Percentiles rank a stretch among this genome's conserved stretches.
Conservation (phyloP, 2,888 invertebrate species). For the Pemphredon lugubris region DNA sequence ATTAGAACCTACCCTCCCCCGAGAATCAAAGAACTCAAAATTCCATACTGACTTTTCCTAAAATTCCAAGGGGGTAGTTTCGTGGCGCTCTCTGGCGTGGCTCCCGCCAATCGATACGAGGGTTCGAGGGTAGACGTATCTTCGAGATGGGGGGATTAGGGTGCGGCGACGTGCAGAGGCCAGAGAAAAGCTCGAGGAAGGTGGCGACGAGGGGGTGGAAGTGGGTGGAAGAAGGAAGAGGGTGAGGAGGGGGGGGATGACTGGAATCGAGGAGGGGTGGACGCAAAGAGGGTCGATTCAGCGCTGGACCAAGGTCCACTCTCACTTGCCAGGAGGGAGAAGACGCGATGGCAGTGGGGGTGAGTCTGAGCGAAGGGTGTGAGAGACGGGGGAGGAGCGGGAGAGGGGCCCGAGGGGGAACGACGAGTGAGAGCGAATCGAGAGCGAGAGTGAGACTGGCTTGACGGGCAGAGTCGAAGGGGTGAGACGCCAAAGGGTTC, state of each 20-base stretch:
- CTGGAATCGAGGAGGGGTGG: constrained; percentile 63
- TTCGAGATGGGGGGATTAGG: constrained; percentile 79
- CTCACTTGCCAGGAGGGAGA: constrained; percentile 74
- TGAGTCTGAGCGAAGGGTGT: constrained; percentile 48
- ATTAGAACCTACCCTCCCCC: too few species aligned
- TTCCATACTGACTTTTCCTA: constrained; percentile 1
- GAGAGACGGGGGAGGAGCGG: constrained; percentile 49
- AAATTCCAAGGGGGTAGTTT: constrained; percentile 30
- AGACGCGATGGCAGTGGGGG: constrained; percentile 58
- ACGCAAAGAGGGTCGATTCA: constrained; percentile 78
- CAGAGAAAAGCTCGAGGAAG: constrained; percentile 67
- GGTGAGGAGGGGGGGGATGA: constrained; percentile 56
- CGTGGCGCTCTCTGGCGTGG: constrained; percentile 77
- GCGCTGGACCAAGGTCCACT: constrained; percentile 80
- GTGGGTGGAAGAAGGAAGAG: constrained; percentile 56
- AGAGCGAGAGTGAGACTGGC: constrained; percentile 78
- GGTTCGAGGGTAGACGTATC: constrained; percentile 74
- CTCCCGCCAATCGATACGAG: constrained; percentile 77
- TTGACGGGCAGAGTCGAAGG: constrained; percentile 70
- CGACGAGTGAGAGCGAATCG: constrained; percentile 74
- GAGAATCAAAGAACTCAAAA: constrained; percentile 6
- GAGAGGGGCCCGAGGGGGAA: constrained; percentile 49
- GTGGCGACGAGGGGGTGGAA: constrained; percentile 60
- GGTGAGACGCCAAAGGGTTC: constrained; percentile 79
- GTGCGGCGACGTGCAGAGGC: constrained; percentile 77